Percentiles rank a stretch among this genome's conserved stretches.
Evolutionary conservation across 2,113 vertebrate genomes (phyloP).

Genomic region (Castor canadensis): DNA sequence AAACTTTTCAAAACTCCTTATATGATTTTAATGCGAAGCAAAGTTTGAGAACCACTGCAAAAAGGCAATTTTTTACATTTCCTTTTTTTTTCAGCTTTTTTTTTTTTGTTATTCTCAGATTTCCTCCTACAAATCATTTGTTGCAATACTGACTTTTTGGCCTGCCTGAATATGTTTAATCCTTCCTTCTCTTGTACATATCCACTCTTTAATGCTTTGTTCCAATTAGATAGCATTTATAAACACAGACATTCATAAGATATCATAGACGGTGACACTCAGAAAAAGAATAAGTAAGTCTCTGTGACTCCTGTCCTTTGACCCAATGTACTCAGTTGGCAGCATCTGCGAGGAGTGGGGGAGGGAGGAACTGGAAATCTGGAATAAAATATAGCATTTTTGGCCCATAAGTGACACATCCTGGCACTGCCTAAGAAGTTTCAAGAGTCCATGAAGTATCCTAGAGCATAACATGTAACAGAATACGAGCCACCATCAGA

Average conservation of each 20-base stretch:
- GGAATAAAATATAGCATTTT: background rate
- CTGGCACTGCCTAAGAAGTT: background rate
- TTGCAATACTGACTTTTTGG: background rate
- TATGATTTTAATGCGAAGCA: background rate
- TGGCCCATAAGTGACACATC: background rate
- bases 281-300: background rate
- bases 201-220: background rate
- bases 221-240: background rate
- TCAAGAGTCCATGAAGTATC: constrained; percentile 6
- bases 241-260: background rate
- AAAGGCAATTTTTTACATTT: background rate
- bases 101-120: background rate
- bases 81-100: background rate
- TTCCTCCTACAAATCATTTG: background rate
- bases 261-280: background rate
- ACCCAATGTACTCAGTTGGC: background rate
- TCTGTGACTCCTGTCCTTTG: background rate
- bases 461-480: background rate
- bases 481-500: background rate
- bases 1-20: background rate
- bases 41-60: background rate
- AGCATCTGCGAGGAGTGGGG: background rate
- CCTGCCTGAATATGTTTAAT: background rate
- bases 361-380: background rate
- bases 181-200: background rate